Base-by-base conservation (phyloP, 2,113 vertebrate genomes). In the Scomber scombrus region DNA sequence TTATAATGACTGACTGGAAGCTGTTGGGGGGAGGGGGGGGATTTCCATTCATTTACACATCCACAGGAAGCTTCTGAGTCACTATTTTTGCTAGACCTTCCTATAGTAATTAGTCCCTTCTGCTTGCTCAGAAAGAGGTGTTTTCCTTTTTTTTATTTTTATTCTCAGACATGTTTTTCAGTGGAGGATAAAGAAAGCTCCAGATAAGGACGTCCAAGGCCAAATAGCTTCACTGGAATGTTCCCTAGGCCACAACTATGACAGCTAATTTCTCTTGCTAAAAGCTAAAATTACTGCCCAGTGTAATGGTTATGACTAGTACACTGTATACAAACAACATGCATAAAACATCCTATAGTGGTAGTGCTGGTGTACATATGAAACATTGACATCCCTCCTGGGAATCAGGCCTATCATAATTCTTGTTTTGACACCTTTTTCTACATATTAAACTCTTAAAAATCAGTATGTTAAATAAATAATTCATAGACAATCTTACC, bases 181-280 rank as follows among this genome's bases (percentile, higher is more conserved):
- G 71, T 29, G 52, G 75, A n/a, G 4, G 64, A 75, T 67, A 64
- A 75, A 68, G 62, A 62, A 80, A 80, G 19, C 31, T 10, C 16
- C 40, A 50, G 73, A 85, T 86, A 79, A 81, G 21, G 52, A 52
- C 16, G 46, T 80, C n/a, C 79, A 74, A 85, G 71, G 81, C 63
- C 66, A 81, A 80, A 91, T 78, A 71, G 11, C 47, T 74, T 81
- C 10, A 16, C 9, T 85, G 76, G 57, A 85, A 88, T 91, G 81
- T 87, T 83, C 67, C 54, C 9, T 3, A 66, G 58, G 52, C 18
- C 71, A 49, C 18, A 72, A n/a, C 49, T 57, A 6, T 63, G 58
- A 77, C 31, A n/a, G 50, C 31, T 21, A 49, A 67, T 71, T 64
- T 64, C 12, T 72, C 55, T 70, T 23, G 3, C 45, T 49, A 61